These are phyloP conservation scores for Mallotus villosus DNA, from an alignment of 2,797 vertebrate genomes.

Conservation along the genomic window DNA sequence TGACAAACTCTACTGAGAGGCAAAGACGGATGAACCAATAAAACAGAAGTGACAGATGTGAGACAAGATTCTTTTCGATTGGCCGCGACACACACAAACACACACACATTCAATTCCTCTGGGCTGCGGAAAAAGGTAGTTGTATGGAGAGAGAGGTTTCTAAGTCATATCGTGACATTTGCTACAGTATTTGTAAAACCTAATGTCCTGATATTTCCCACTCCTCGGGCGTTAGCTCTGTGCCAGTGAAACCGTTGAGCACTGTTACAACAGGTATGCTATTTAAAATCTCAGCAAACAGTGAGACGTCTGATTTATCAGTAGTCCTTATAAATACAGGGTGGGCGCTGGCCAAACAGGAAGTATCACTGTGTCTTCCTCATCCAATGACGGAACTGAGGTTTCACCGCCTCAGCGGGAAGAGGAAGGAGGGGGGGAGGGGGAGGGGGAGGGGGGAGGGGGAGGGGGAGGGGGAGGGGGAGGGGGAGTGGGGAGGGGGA, in stretches of 20 bases:
- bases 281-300: neutral
- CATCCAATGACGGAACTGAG: neutral
- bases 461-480: too few relatives aligned
- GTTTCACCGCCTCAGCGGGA: neutral
- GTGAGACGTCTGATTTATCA: neutral
- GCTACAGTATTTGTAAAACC: neutral
- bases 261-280: neutral
- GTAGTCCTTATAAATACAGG: neutral
- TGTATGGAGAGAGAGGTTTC: neutral
- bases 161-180: neutral
- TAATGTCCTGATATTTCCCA: too few relatives aligned
- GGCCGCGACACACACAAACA: neutral
- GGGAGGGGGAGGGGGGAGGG: too few relatives aligned
- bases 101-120: neutral
- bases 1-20: neutral
- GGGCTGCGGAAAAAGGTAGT: neutral
- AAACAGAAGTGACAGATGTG: slow-evolving; percentile 18
- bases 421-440: neutral
- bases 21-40: slow-evolving; percentile 10
- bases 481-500: too few relatives aligned
- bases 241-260: neutral
- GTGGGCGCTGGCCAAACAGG: neutral
- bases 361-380: neutral
- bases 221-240: too few relatives aligned
- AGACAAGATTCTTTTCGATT: neutral